Evolutionary conservation across 2,113 vertebrate species (phyloP).

Genomic region (Cyrtonyx montezumae): DNA sequence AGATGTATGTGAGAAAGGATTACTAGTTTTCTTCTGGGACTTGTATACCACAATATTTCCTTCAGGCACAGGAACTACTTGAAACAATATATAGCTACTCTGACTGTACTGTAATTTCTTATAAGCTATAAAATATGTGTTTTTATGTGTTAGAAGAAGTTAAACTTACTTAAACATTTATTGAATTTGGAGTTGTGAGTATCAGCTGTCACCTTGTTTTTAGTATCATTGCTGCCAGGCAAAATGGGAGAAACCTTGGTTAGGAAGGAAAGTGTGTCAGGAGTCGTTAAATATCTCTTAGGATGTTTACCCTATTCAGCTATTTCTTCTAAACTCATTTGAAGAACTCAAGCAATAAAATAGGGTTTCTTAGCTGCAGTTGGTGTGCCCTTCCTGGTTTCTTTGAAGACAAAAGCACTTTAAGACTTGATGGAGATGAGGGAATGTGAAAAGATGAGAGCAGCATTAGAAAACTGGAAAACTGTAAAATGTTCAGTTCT

Average conservation of each 20-base stretch:
- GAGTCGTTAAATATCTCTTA: not conserved
- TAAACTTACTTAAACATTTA: not conserved
- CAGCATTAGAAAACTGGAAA: not conserved
- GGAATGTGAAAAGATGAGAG: not conserved
- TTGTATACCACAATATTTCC: not conserved
- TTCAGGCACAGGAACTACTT: not conserved
- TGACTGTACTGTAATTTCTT: not conserved
- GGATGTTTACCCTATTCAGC: not conserved
- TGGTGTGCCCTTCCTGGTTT: accelerated
- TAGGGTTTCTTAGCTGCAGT: not conserved
- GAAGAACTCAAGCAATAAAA: not conserved
- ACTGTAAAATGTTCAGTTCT: not conserved
- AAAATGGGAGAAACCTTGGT: not conserved
- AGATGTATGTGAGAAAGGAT: not conserved
- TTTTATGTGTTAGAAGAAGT: not conserved
- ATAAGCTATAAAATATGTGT: not conserved
- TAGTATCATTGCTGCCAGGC: not conserved
- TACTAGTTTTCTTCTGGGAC: accelerated
- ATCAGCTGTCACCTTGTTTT: not conserved
- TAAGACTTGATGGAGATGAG: not conserved
- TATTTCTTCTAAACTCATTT: not conserved
- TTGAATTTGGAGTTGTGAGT: not conserved
- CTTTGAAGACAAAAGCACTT: not conserved
- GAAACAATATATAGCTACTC: not conserved
- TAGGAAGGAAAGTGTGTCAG: not conserved